phyloP scores from a whole-genome alignment of 2,797 vertebrate genomes.

The Sciurus vulgaris region DNA sequence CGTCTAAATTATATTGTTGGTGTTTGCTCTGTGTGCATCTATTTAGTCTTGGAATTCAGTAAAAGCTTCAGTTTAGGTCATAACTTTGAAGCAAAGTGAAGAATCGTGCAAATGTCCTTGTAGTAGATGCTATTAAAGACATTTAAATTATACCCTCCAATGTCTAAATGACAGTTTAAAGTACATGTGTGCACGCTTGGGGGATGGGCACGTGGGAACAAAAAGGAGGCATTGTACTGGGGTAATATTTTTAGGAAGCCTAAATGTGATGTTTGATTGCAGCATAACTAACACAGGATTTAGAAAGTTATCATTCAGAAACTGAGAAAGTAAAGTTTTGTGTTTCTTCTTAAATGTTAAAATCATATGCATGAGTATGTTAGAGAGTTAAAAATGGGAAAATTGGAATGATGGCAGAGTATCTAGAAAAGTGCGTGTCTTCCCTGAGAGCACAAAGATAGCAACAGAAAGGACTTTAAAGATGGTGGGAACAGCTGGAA shows the following conservation, averaged over 20 bases:
- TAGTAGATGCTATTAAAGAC: conserved; percentile 70
- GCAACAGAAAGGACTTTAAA: background rate
- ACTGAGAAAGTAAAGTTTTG: conserved; percentile 65
- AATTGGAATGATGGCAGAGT: background rate
- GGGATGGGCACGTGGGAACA: conserved; percentile 51
- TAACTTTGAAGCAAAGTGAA: conserved; percentile 68
- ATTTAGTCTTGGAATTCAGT: conserved; percentile 44
- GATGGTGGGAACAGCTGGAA: background rate
- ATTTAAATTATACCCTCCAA: conserved; percentile 66
- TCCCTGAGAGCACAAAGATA: background rate
- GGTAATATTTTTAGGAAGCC: conserved; percentile 78
- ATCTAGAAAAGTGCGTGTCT: background rate
- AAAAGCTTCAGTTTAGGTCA: conserved; percentile 56
- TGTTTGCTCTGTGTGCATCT: background rate
- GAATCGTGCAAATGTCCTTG: conserved; percentile 68
- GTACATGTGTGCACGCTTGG: background rate
- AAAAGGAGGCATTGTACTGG: conserved; percentile 73
- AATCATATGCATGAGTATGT: background rate
- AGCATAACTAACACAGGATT: conserved; percentile 64
- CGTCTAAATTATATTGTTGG: conserved; percentile 40
- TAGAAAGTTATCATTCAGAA: conserved; percentile 75
- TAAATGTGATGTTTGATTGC: conserved; percentile 75
- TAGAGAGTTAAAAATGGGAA: conserved; percentile 34
- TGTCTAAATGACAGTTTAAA: conserved; percentile 67
- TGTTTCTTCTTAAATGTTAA: conserved; percentile 58